phyloP scores from a whole-genome alignment of 2,113 vertebrate species.

The Hemibagrus wyckioides region DNA sequence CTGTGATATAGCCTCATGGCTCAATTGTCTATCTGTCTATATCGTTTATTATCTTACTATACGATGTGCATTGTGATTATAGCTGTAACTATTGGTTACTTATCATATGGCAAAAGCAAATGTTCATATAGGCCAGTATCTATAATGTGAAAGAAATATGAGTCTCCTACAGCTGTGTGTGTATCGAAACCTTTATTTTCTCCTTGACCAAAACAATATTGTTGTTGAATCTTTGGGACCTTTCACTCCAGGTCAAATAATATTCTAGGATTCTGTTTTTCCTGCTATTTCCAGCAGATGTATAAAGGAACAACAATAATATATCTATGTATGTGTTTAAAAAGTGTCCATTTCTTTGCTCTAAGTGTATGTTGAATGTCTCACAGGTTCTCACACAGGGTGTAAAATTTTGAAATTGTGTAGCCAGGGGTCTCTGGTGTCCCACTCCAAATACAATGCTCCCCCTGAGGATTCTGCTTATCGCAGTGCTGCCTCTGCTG shows the following conservation, averaged over 20 bases:
- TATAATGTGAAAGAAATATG: too few relatives aligned
- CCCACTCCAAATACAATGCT: slow-evolving; percentile 9
- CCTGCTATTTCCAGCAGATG: not conserved
- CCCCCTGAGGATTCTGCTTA: not conserved
- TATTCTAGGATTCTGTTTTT: not conserved
- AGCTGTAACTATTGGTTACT: too few relatives aligned
- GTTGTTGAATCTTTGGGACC: not conserved
- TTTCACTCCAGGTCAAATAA: not conserved
- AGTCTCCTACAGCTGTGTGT: not conserved
- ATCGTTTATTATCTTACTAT: too few relatives aligned
- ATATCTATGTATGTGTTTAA: not conserved
- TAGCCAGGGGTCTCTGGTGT: not conserved
- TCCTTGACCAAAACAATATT: too few relatives aligned
- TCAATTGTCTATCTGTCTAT: not conserved
- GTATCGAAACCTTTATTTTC: not conserved
- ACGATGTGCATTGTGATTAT: not conserved
- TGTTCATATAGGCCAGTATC: too few relatives aligned
- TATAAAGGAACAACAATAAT: not conserved
- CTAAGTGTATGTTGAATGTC: not conserved
- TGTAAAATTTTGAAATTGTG: not conserved
- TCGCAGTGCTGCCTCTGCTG: slow-evolving; percentile 19
- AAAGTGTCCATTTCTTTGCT: not conserved
- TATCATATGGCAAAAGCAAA: too few relatives aligned
- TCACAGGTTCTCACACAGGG: not conserved
- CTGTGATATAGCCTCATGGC: not conserved